Evolutionary conservation across 2,113 vertebrate species (phyloP), one percentile per base, ranked within the genome.

Genomic region (Eudyptes chrysolophus): DNA sequence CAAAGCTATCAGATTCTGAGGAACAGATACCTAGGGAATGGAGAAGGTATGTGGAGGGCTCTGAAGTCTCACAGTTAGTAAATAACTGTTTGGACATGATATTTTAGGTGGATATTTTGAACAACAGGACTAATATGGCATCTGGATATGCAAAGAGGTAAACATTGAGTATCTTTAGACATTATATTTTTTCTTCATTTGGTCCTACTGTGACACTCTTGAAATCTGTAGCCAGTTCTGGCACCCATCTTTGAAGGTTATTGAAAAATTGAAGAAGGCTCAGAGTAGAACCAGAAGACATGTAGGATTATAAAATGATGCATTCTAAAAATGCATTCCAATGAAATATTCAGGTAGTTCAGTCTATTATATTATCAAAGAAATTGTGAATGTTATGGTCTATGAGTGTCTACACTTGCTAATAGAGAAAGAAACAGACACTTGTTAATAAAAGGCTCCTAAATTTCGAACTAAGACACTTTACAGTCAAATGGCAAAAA

Each of bases 161-260:
- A 91, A 69, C 5, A 36, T 0, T 42, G 7, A 34, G 2, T 65
- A 24, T 38, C 25, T 70, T 89, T 25, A 57, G 55, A 52, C 0
- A 12, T 29, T 27, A 5, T 3, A 9, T 19, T 64, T 68, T 72
- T 84, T 55, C 21, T 60, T 36, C 32, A 15, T 90, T 94, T 90
- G 17, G 8, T 49, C 4, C 1, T 81, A 32, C 4, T 1, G 1
- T 69, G 16, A 18, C 32, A 55, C 2, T 72, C 20, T 15, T 51
- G 32, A 84, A 93, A 80, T 77, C 32, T 8, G 7, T 29, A 72
- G 11, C 11, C 38, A 27, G 17, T 87, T 76, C 29, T 80, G 44
- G 22, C 8, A 68, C 6, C 44, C 1, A 22, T 48, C 44, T 84
- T 61, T 30, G 52, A 74, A 52, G 5, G 40, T 66, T 78, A 84